Percentiles rank a stretch among this genome's conserved stretches.
Evolutionary conservation across 2,797 vertebrate genomes (phyloP).

Genomic region (Bryconaethiops microstoma): DNA sequence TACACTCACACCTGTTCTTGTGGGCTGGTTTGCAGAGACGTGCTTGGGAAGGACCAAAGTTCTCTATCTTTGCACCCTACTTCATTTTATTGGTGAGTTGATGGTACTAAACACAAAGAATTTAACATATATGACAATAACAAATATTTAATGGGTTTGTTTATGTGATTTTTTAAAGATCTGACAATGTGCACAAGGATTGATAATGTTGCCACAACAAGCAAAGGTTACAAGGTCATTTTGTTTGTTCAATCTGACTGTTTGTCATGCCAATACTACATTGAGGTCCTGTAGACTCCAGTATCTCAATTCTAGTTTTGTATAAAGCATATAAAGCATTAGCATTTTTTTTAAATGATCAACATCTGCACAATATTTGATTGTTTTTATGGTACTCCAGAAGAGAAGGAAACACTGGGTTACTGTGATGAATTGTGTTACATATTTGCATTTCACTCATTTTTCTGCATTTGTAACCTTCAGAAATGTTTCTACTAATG

Average conservation of each 20-base stretch:
- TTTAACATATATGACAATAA: not conserved
- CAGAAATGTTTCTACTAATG: too few relatives aligned
- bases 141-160: not conserved
- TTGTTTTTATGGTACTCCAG: too few relatives aligned
- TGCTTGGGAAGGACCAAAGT: conserved; percentile 82
- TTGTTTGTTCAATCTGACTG: not conserved
- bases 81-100: conserved; percentile 91
- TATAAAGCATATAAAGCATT: not conserved
- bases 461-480: too few relatives aligned
- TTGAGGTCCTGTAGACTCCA: not conserved
- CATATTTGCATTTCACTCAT: too few relatives aligned
- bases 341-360: too few relatives aligned
- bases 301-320: not conserved
- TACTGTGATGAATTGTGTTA: too few relatives aligned
- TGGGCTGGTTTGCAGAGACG: conserved; percentile 84
- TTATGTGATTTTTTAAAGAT: not conserved
- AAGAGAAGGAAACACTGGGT: too few relatives aligned
- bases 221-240: not conserved
- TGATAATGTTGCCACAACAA: not conserved
- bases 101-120: not conserved
- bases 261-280: not conserved
- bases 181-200: not conserved
- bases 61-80: conserved; percentile 82
- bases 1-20: conserved; percentile 79
- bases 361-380: too few relatives aligned